Evolutionary conservation across 2,888 invertebrate species (phyloP).

Genomic region (Epirrhoe tristata): DNA sequence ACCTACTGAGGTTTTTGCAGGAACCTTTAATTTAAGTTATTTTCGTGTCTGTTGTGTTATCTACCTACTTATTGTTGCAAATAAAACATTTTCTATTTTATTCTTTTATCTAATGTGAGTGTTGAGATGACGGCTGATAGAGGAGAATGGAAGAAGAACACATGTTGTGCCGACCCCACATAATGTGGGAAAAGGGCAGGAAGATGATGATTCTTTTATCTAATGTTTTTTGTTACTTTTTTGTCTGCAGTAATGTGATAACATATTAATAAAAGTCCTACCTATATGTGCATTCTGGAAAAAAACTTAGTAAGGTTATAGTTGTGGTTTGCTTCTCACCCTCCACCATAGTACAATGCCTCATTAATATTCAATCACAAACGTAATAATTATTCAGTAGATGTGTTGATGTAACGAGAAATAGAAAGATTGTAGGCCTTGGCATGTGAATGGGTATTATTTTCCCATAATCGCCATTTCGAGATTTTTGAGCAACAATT

Average conservation of each 20-base stretch:
- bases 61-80: too few species aligned
- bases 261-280: neutral
- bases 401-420: constrained; percentile 37
- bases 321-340: constrained; percentile 10
- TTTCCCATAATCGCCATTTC: constrained; percentile 63
- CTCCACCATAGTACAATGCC: constrained; percentile 23
- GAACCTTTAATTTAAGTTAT: too few species aligned
- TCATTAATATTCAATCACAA: constrained; percentile 15
- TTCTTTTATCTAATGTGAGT: too few species aligned
- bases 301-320: constrained; percentile 5
- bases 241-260: neutral
- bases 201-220: too few species aligned
- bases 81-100: too few species aligned
- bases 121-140: too few species aligned
- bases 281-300: neutral
- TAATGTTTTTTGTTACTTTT: too few species aligned
- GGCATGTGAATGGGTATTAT: constrained; percentile 36
- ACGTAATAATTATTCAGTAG: constrained; percentile 38
- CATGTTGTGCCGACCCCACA: too few species aligned
- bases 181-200: too few species aligned
- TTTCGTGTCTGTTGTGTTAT: too few species aligned
- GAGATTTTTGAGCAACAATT: constrained; percentile 26
- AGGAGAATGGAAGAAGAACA: too few species aligned
- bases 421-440: constrained; percentile 6
- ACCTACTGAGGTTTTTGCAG: too few species aligned